Percentiles rank a stretch among this genome's conserved stretches.
phyloP scores from a whole-genome alignment of 2,888 invertebrate genomes.

The Lycia hirtaria region DNA sequence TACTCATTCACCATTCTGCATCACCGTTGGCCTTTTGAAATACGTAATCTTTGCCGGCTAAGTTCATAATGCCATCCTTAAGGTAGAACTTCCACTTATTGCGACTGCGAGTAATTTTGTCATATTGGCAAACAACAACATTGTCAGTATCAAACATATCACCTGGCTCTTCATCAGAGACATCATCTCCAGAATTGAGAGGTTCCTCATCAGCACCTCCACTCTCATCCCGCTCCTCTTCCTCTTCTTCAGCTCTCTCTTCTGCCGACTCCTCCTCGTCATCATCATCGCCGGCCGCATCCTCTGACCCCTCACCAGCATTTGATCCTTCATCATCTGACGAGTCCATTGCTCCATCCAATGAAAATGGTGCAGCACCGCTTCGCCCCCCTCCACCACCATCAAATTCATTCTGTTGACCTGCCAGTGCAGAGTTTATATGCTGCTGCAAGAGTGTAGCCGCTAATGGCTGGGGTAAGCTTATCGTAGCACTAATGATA shows the following conservation, averaged over 20 bases:
- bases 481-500: conserved; percentile 95
- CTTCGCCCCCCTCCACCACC: conserved; percentile 79
- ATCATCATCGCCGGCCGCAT: conserved; percentile 89
- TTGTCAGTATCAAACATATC: conserved; percentile 99
- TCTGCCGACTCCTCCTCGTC: conserved; percentile 93
- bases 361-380: conserved; percentile 73
- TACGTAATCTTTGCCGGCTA: conserved; percentile 98
- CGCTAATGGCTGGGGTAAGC: conserved; percentile 92
- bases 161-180: conserved; percentile 97
- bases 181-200: conserved; percentile 98
- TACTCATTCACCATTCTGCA: conserved; percentile 95
- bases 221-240: conserved; percentile 89
- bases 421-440: conserved; percentile 91
- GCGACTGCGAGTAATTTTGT: conserved; percentile 99
- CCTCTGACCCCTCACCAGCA: conserved; percentile 85
- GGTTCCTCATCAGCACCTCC: conserved; percentile 92
- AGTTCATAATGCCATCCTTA: conserved; percentile 99
- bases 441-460: conserved; percentile 95
- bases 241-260: conserved; percentile 87
- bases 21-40: conserved; percentile 99
- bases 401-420: conserved; percentile 79
- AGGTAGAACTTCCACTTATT: conserved; percentile 99
- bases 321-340: conserved; percentile 91
- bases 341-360: conserved; percentile 89
- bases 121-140: conserved; percentile 99